phyloP scores from a whole-genome alignment of 1,140 invertebrate genomes.

The Heliconius himera region DNA sequence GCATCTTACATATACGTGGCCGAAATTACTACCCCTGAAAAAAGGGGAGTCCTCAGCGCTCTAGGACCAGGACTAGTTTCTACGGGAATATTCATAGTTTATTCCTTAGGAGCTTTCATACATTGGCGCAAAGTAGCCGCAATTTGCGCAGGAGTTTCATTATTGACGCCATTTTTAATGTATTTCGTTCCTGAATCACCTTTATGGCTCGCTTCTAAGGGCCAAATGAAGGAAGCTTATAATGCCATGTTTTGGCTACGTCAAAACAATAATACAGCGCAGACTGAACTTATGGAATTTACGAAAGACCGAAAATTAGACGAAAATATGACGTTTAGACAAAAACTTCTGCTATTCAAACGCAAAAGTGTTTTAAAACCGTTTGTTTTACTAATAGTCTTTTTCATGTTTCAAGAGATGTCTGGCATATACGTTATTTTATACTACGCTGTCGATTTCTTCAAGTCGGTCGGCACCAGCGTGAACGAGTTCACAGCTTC shows the following conservation, averaged over 20 bases:
- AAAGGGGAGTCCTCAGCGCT: constrained; percentile 82
- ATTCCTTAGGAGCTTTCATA: constrained; percentile 84
- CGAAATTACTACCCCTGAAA: constrained; percentile 82
- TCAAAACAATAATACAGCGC: constrained; percentile 81
- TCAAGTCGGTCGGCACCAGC: constrained; percentile 85
- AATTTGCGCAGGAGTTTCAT: constrained; percentile 83
- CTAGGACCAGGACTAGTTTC: constrained; percentile 85
- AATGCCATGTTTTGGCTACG: constrained; percentile 82
- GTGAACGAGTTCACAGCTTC: constrained; percentile 87
- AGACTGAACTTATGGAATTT: constrained; percentile 83
- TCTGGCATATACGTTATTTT: constrained; percentile 89
- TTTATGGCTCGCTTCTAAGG: constrained; percentile 82
- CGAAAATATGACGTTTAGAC: constrained; percentile 69
- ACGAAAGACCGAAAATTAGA: constrained; percentile 71
- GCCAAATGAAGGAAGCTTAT: constrained; percentile 82
- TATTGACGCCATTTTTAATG: constrained; percentile 83
- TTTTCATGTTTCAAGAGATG: constrained; percentile 87
- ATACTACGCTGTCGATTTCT: constrained; percentile 88
- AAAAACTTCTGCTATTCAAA: constrained; percentile 69
- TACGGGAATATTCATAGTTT: constrained; percentile 85
- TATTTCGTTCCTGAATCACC: constrained; percentile 88
- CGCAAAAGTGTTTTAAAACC: constrained; percentile 83
- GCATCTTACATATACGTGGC: constrained; percentile 84
- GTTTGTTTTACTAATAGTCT: constrained; percentile 83
- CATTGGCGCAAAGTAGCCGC: constrained; percentile 84